Base-by-base conservation (phyloP, 2,888 invertebrate genomes). In the Drosophila fungiperda region DNA sequence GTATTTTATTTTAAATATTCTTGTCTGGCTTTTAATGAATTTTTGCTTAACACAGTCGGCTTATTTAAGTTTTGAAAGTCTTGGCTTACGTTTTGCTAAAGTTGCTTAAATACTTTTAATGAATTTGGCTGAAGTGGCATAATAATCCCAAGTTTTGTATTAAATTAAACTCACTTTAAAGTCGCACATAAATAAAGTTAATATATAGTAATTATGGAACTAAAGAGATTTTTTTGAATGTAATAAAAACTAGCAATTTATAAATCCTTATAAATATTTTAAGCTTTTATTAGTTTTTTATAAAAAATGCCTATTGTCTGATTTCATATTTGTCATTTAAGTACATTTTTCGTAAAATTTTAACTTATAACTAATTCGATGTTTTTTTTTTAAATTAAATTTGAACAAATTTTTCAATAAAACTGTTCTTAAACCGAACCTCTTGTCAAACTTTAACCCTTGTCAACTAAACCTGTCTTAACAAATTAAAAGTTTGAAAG, bases 171-270 rank as follows among this genome's bases (percentile, higher is more conserved):
- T 23, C 45, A 45, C 12, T 20, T 23, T 15, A 23, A 20, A 12
- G 3, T 1, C 3, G 7, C 3, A 8, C 20, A 7, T 1, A 23
- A 7, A 3, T 7, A 7, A 7, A 7, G 3, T 1, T 7, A 1
- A 45, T 12, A 12, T 15, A 2, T 45, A 23, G 1, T 15, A 3
- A 15, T 23, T 45, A 20, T 45, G 45, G 0, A 45, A 3, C 20
- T 20, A 11, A 12, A 20, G 20, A 12, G 12, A 3, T 45, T 17
- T 8, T 12, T 12, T 20, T 20, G 1, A n/a, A 1, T 38, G 17
- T 8, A 3, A n/a, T 40, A 0, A 7, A 7, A 20, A 7, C 7
- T 7, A 3, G 3, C 12, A 7, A 45, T 12, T 7, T 23, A 7
- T 23, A 45, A 45, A 45, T 45, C 20, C 20, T 12, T 7, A 7